Evolutionary conservation across 2,797 vertebrate species (phyloP), one percentile per base, ranked within the genome.

Genomic region (Dicrostonyx torquatus): DNA sequence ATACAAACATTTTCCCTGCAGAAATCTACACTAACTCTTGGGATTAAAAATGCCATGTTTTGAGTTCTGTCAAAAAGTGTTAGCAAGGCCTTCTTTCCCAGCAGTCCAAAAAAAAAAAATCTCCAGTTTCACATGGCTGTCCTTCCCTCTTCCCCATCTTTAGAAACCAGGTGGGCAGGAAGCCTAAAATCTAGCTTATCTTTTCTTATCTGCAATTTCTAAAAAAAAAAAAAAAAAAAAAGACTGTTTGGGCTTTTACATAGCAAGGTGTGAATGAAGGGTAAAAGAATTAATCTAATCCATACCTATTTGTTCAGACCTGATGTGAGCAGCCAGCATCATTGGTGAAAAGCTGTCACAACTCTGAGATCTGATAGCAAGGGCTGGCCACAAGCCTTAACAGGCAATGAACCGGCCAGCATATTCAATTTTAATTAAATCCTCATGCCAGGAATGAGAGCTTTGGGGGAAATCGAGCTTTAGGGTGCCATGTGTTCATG

Each of bases 361-460:
- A 89, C 53, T 83, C 91, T 87, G 66, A 94, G 82, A 95, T 96
- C 94, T 60, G 78, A 96, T 89, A 96, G 80, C 53, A 89, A 40
- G 64, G 40, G 53, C 78, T 93, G 94, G 92, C 75, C 60, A 90
- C 73, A 88, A 95, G 58, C 88, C 95, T 94, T 91, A 84, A 48
- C 10, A 14, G 58, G 68, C 89, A 94, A 80, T 79, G 93, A 93
- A 80, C 60, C 0, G 5, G 62, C 90, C 55, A 53, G 79, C n/a
- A 91, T 66, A 95, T 97, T 97, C 79, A 93, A 95, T 95, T 97
- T 97, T 95, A 97, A 96, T 97, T 90, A 96, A 92, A 94, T 92
- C 24, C 6, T 40, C 78, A 78, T 82, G 83, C 93, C 95, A 97
- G 86, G 64, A 95, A 96, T 58, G 85, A 95, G 92, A 89, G 45